These are phyloP conservation scores for Excalfactoria chinensis DNA, from an alignment of 2,113 vertebrate species.

Conservation along the genomic window DNA sequence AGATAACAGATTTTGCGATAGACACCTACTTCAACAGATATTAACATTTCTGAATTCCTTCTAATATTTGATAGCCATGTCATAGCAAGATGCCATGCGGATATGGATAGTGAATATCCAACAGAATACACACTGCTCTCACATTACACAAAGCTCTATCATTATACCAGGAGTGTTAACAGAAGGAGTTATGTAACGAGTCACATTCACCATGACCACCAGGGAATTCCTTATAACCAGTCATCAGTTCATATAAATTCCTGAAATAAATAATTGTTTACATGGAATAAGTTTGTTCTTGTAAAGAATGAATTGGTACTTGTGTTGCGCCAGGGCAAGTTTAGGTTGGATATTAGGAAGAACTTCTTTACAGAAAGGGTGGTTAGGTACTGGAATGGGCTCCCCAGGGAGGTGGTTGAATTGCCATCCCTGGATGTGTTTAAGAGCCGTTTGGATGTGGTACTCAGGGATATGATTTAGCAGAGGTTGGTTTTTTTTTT, in stretches of 20 bases:
- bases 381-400: no score
- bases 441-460: no score
- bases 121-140: neutral
- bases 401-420: no score
- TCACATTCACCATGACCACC: neutral
- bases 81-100: neutral
- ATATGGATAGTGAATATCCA: neutral
- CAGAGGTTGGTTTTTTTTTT: no score
- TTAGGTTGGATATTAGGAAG: no score
- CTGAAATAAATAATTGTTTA: conserved; percentile 34
- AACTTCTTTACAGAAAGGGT: no score
- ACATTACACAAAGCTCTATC: neutral
- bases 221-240: conserved; percentile 15
- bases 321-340: no score
- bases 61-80: neutral
- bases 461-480: no score
- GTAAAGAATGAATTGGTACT: neutral
- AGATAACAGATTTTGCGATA: neutral
- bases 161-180: neutral
- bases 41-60: neutral
- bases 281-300: neutral
- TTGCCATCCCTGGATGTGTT: no score
- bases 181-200: neutral
- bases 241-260: neutral
- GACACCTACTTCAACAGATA: neutral